These are phyloP conservation scores for Eilema depressum DNA, from an alignment of 2,888 invertebrate species.

Conservation along the genomic window DNA sequence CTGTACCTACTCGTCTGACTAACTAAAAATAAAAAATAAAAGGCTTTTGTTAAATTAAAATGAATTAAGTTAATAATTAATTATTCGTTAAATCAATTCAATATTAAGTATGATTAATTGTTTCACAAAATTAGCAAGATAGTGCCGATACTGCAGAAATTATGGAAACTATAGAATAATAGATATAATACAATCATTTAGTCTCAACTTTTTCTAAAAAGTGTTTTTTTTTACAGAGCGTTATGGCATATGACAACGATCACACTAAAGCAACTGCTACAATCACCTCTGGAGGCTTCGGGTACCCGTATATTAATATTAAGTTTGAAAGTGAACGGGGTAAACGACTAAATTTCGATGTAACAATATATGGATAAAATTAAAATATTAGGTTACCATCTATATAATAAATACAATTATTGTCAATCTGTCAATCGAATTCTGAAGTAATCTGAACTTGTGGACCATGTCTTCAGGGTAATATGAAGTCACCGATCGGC, in stretches of 20 bases:
- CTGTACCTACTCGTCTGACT: too few species aligned
- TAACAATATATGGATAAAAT: conserved; percentile 39
- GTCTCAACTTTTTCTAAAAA: too few species aligned
- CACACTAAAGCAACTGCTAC: conserved; percentile 53
- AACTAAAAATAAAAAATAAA: too few species aligned
- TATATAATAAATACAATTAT: neutral
- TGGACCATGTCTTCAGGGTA: neutral
- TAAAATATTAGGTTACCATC: neutral
- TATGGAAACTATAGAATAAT: too few species aligned
- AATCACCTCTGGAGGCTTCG: conserved; percentile 62
- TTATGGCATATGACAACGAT: conserved; percentile 58
- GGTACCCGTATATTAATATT: conserved; percentile 59
- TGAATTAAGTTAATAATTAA: too few species aligned
- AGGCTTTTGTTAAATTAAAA: too few species aligned
- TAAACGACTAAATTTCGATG: conserved; percentile 56
- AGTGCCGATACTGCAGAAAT: too few species aligned
- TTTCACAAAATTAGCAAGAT: too few species aligned
- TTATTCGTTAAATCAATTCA: too few species aligned
- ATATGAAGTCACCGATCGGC: neutral
- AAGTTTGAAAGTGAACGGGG: conserved; percentile 59
- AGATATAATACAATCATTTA: too few species aligned
- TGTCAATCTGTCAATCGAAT: too few species aligned
- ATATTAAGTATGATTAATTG: too few species aligned
- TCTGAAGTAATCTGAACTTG: neutral
- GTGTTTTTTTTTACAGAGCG: conserved; percentile 53